These are phyloP conservation scores for Harpegnathos saltator DNA, from an alignment of 1,140 invertebrate genomes.

Conservation along the genomic window DNA sequence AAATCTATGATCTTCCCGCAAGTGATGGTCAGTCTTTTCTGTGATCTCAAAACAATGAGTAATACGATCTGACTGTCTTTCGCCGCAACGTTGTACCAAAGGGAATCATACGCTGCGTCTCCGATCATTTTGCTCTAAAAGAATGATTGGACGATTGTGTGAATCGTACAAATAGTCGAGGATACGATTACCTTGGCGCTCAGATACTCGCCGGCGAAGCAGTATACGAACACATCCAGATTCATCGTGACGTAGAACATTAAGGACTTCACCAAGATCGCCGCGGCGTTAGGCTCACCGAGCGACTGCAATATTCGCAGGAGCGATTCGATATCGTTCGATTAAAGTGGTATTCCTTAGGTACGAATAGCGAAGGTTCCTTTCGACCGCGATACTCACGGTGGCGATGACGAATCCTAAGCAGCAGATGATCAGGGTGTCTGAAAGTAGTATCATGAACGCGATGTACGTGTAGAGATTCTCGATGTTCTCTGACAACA, in stretches of 20 bases:
- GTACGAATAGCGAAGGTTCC: not conserved
- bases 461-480: slow-evolving; percentile 22
- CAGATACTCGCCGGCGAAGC: slow-evolving; percentile 51
- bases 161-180: not conserved
- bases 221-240: slow-evolving; percentile 43
- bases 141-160: not conserved
- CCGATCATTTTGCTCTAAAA: slow-evolving; percentile 55
- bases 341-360: not conserved
- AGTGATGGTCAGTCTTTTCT: slow-evolving; percentile 56
- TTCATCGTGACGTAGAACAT: slow-evolving; percentile 35
- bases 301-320: slow-evolving; percentile 29
- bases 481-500: slow-evolving; percentile 8
- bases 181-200: slow-evolving; percentile 27
- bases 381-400: slow-evolving; percentile 29
- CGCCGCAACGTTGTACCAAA: slow-evolving; percentile 44
- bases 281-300: not conserved
- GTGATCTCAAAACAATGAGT: slow-evolving; percentile 41
- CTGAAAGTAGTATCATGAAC: slow-evolving; percentile 9
- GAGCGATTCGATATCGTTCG: not conserved
- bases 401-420: slow-evolving; percentile 42
- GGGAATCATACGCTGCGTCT: slow-evolving; percentile 38
- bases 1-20: slow-evolving; percentile 52
- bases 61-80: slow-evolving; percentile 34
- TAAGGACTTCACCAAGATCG: slow-evolving; percentile 10
- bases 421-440: slow-evolving; percentile 50